Conservation (phyloP, 2,888 invertebrate species). For the Atrina japonica region DNA sequence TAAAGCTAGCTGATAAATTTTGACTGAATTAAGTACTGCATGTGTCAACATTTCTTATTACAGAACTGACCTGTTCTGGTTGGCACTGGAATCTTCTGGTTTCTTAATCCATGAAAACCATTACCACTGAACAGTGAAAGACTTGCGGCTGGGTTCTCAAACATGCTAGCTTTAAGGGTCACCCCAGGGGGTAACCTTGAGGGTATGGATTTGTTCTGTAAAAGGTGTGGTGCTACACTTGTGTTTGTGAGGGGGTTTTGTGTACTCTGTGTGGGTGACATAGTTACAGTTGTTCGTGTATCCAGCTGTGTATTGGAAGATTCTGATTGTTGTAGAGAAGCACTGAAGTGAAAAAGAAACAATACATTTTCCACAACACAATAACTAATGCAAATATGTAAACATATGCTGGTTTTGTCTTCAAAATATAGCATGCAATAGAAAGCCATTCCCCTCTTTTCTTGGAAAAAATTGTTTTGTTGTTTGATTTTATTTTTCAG, state of each 20-base stretch:
- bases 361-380: too few relatives aligned
- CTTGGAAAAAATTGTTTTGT: too few relatives aligned
- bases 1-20: too few relatives aligned
- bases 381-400: too few relatives aligned
- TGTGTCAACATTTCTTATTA: too few relatives aligned
- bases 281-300: slow-evolving; percentile 11
- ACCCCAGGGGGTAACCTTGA: slow-evolving; percentile 23
- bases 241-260: slow-evolving; percentile 8
- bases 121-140: slow-evolving; percentile 75
- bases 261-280: slow-evolving; percentile 22
- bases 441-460: too few relatives aligned
- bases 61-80: slow-evolving; percentile 49
- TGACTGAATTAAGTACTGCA: too few relatives aligned
- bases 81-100: slow-evolving; percentile 58
- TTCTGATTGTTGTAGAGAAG: slow-evolving; percentile 24
- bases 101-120: slow-evolving; percentile 63
- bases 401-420: too few relatives aligned
- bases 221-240: slow-evolving; percentile 17
- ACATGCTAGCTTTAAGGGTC: slow-evolving; percentile 54
- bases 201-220: slow-evolving; percentile 22
- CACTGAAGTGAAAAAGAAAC: slow-evolving; percentile 19
- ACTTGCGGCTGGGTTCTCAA: slow-evolving; percentile 67
- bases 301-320: slow-evolving; percentile 1
- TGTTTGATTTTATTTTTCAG: too few relatives aligned
- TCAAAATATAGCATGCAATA: too few relatives aligned